These are phyloP conservation scores for Lepus europaeus DNA, from an alignment of 2,113 vertebrate species.

Conservation along the genomic window DNA sequence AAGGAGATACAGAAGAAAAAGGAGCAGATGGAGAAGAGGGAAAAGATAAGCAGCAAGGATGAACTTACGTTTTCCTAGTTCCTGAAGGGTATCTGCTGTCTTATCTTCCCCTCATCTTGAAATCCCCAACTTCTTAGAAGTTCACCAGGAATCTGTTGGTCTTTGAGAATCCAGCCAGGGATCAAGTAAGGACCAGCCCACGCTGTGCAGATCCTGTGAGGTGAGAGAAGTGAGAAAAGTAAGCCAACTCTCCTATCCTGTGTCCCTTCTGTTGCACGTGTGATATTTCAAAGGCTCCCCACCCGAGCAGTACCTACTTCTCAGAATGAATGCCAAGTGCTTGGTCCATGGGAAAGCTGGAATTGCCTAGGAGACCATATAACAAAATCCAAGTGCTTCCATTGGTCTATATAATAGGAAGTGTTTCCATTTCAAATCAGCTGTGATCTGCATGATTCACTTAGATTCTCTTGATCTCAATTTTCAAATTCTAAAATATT, in stretches of 20 bases:
- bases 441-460: neutral
- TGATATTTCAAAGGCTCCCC: neutral
- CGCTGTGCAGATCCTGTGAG: neutral
- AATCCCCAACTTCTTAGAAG: neutral
- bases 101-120: neutral
- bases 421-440: neutral
- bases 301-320: neutral
- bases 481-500: slow-evolving; percentile 40
- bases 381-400: neutral
- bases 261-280: neutral
- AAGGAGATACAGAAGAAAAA: neutral
- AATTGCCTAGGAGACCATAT: neutral
- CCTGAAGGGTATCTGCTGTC: neutral
- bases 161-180: neutral
- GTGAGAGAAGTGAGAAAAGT: neutral
- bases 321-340: neutral
- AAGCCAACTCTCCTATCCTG: neutral
- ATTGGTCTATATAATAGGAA: neutral
- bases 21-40: neutral
- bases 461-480: neutral
- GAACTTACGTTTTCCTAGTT: fast-evolving
- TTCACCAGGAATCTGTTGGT: neutral
- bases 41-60: neutral
- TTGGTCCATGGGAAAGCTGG: neutral
- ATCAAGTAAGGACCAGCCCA: no score